Conservation (phyloP, 2,113 vertebrate species). For the Aptenodytes patagonicus region DNA sequence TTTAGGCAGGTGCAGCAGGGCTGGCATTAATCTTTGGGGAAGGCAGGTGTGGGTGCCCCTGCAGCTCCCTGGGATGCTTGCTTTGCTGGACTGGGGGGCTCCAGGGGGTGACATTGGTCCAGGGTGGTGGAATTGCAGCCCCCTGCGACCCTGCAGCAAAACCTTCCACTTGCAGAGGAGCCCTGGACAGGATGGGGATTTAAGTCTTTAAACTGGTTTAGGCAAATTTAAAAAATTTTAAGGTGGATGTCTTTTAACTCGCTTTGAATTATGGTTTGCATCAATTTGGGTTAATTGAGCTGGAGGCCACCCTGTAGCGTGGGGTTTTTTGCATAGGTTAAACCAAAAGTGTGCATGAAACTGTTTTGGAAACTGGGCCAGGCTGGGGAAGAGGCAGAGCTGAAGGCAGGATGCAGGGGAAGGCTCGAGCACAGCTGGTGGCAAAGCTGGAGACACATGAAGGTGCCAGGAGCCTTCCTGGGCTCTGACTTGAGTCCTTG, state of each 20-base stretch:
- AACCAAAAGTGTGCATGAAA: neutral
- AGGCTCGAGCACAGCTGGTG: accelerated
- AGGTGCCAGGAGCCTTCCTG: neutral
- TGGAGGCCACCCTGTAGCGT: neutral
- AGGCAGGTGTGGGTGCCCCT: neutral
- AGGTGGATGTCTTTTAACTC: neutral
- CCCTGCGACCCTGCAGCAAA: neutral
- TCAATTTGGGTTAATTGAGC: neutral
- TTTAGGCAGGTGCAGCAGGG: too few species aligned
- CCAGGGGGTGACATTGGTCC: neutral
- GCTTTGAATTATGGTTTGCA: neutral
- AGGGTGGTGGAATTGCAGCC: neutral
- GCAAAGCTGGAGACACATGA: accelerated
- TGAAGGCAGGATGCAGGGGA: accelerated
- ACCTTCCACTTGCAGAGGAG: neutral
- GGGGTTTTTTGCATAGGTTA: neutral
- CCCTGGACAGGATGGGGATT: accelerated
- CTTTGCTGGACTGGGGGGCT: neutral
- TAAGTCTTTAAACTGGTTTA: neutral
- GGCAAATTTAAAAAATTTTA: neutral
- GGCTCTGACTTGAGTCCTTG: accelerated
- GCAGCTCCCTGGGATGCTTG: neutral
- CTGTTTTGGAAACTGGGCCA: neutral
- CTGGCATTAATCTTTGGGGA: accelerated
- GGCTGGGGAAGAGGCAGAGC: neutral